phyloP scores from a whole-genome alignment of 2,888 invertebrate species.

The Ceratothoa steindachneri region DNA sequence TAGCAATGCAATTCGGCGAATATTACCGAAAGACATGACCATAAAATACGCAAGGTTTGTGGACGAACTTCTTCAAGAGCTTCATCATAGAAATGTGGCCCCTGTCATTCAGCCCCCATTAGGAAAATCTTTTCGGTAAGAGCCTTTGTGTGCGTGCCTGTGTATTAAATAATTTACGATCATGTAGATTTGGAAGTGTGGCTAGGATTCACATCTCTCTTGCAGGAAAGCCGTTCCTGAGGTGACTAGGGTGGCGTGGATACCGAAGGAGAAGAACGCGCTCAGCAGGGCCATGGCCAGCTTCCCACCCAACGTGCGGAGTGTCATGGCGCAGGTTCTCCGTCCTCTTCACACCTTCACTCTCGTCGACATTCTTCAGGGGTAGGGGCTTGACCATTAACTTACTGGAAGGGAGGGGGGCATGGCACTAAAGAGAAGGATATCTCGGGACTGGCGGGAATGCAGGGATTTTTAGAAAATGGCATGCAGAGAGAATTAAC shows the following conservation, averaged over 20 bases:
- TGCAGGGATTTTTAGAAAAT: too few relatives aligned
- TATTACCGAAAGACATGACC: background rate
- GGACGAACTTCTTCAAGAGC: background rate
- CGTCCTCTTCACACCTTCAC: slow-evolving; percentile 29
- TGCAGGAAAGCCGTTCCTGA: slow-evolving; percentile 12
- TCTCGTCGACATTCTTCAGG: slow-evolving; percentile 26
- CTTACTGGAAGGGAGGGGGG: too few relatives aligned
- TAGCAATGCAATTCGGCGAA: background rate
- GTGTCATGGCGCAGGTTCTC: slow-evolving; percentile 32
- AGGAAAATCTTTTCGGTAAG: background rate
- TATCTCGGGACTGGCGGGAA: too few relatives aligned
- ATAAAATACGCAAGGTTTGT: background rate
- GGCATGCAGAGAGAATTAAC: too few relatives aligned
- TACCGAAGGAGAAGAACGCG: slow-evolving; percentile 21
- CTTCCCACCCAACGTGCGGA: slow-evolving; percentile 37
- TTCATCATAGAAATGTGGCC: background rate
- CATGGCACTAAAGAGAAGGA: too few relatives aligned
- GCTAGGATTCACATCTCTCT: too few relatives aligned
- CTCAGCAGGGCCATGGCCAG: slow-evolving; percentile 44
- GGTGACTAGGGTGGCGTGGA: slow-evolving; percentile 22
- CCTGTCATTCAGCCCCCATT: slow-evolving; percentile 1
- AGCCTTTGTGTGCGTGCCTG: background rate
- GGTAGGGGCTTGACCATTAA: slow-evolving; percentile 8
- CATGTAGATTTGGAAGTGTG: background rate
- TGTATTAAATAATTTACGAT: background rate